Evolutionary conservation across 2,888 invertebrate genomes (phyloP).

Genomic region (Xanthorhoe spadicearia): DNA sequence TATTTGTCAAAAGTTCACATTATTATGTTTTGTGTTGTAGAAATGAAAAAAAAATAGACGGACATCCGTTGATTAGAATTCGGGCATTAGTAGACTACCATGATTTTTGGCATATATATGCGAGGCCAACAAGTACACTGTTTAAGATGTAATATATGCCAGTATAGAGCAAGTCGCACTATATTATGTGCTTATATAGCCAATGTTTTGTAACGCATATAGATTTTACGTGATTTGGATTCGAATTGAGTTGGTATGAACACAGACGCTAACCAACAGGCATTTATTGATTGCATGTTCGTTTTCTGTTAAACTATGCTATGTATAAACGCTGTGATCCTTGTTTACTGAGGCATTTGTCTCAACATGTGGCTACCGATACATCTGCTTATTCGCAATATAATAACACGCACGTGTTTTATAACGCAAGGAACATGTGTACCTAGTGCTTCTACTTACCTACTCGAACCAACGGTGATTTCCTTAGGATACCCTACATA

Average conservation of each 20-base stretch:
- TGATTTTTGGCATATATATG: too few relatives aligned
- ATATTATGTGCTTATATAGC: slow-evolving; percentile 15
- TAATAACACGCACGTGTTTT: slow-evolving; percentile 47
- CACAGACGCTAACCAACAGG: slow-evolving; percentile 1
- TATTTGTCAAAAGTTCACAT: too few relatives aligned
- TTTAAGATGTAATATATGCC: too few relatives aligned
- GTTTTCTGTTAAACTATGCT: slow-evolving; percentile 9
- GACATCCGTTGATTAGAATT: too few relatives aligned
- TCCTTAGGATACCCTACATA: background rate
- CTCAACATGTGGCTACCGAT: slow-evolving; percentile 63
- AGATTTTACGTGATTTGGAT: slow-evolving; percentile 29
- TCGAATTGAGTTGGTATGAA: slow-evolving; percentile 22
- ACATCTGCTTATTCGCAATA: slow-evolving; percentile 66
- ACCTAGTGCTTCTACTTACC: slow-evolving; percentile 3
- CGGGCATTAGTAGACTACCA: too few relatives aligned
- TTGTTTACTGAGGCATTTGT: slow-evolving; percentile 50
- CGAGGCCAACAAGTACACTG: too few relatives aligned
- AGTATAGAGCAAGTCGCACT: slow-evolving; percentile 7
- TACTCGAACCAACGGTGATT: background rate
- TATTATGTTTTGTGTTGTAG: too few relatives aligned
- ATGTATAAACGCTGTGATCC: slow-evolving; percentile 2
- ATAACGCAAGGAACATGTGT: slow-evolving; percentile 44
- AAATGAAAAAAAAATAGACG: too few relatives aligned
- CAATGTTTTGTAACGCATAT: slow-evolving; percentile 32
- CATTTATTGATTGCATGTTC: slow-evolving; percentile 4